Evolutionary conservation across 2,888 invertebrate genomes (phyloP), one percentile per base, ranked within the genome.

Genomic region (Griposia aprilina): DNA sequence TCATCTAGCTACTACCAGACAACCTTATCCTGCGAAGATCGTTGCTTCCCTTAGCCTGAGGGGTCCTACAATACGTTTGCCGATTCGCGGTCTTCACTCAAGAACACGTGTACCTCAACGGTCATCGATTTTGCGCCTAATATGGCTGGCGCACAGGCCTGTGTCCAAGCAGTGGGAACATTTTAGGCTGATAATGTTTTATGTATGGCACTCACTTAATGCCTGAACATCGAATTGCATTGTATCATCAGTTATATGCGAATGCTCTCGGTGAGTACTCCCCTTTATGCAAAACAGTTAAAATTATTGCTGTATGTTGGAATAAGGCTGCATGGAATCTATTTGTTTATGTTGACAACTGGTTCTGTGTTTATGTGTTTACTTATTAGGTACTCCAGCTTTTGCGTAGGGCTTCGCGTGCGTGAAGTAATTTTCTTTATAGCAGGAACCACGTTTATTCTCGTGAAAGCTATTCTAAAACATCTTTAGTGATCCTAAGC

Each of bases 291-390:
- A 63, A 57, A 78, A 70, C 70, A 55, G 26, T 67, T 62, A 62
- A 85, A 83, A 52, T 85, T 67, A 70, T 82, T n/a, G 57, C 65
- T 48, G 36, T 72, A 23, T 66, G 62, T 48, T 77, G 52, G 52
- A 66, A 59, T 76, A 81, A 50, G 72, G 52, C n/a, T 82, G 30
- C 30, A 36, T 36, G n/a, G 65, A 72, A 60, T 72, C 55, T 76
- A 81, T 81, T 67, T 75, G 75, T 75, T 65, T 80, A 69, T 72
- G 85, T 83, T 52, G 82, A 52, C 60, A 71, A 65, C 70, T 57
- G 67, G 72, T 67, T 72, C 26, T 62, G 45, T 68, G 65, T 55
- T 81, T 81, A 80, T 71, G 66, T 63, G 52, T 55, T 80, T 69
- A 52, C 55, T 57, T 77, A 63, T 75, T 71, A 74, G 36, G 57